phyloP scores from a whole-genome alignment of 2,888 invertebrate genomes.

The Diplazon laetatorius region DNA sequence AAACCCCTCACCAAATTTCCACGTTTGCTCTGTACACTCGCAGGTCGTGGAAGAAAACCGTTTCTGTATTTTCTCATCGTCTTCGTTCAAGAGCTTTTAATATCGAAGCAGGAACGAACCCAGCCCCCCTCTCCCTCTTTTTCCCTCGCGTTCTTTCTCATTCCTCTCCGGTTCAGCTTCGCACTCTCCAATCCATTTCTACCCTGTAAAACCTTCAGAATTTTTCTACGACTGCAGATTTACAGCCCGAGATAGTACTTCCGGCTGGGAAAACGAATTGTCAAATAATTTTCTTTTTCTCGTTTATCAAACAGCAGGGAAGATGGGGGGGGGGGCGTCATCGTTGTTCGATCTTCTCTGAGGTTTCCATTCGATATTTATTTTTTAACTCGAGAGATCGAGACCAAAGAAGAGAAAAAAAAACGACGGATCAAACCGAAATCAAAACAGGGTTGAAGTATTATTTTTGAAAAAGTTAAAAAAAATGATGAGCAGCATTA shows the following conservation, averaged over 20 bases:
- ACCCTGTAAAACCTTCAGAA: background rate
- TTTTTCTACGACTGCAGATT: conserved; percentile 13
- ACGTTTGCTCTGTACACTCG: conserved; percentile 7
- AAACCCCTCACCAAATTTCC: conserved; percentile 3
- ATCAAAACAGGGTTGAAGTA: too few relatives aligned
- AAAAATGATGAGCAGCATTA: too few relatives aligned
- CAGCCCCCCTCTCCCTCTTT: conserved; percentile 10
- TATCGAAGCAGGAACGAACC: too few relatives aligned
- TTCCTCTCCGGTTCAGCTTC: background rate
- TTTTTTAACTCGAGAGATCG: background rate
- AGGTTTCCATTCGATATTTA: background rate
- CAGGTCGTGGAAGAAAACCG: conserved; percentile 18
- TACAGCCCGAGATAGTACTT: background rate
- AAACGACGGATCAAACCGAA: too few relatives aligned
- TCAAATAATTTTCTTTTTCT: conserved; percentile 18
- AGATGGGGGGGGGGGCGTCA: background rate
- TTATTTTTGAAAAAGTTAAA: too few relatives aligned
- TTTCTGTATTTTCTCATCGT: conserved; percentile 45
- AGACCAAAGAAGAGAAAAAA: background rate
- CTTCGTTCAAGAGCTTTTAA: conserved; percentile 56
- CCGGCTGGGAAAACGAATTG: conserved; percentile 4
- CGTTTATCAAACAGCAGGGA: conserved; percentile 14
- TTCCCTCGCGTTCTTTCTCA: conserved; percentile 28
- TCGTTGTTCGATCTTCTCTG: background rate
- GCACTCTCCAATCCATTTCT: conserved; percentile 10